Evolutionary conservation across 2,888 invertebrate species (phyloP).

Genomic region (Agelastica alni): DNA sequence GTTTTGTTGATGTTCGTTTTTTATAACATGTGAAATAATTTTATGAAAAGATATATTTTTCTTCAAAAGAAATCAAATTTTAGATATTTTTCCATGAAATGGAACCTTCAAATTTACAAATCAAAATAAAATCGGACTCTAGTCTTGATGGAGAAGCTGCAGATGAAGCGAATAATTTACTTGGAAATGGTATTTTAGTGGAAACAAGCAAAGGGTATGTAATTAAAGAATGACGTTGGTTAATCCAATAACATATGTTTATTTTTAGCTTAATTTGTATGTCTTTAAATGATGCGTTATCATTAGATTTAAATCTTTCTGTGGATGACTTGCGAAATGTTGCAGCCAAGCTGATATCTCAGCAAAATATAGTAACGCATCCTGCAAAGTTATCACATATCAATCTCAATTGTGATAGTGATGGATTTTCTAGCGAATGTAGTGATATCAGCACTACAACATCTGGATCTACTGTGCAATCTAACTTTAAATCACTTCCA

Average conservation of each 20-base stretch:
- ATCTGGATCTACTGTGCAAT: constrained; percentile 35
- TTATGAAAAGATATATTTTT: background rate
- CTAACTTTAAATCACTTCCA: constrained; percentile 36
- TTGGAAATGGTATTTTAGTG: constrained; percentile 57
- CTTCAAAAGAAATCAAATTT: background rate
- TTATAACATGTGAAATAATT: constrained; percentile 12
- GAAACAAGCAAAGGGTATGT: constrained; percentile 57
- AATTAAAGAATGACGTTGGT: constrained; percentile 24
- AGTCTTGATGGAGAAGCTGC: constrained; percentile 35
- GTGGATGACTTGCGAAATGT: constrained; percentile 57
- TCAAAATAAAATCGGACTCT: constrained; percentile 24
- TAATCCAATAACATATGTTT: constrained; percentile 25
- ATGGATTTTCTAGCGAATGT: constrained; percentile 54
- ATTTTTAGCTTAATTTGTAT: constrained; percentile 56
- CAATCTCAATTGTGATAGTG: constrained; percentile 49
- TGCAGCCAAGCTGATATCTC: constrained; percentile 55
- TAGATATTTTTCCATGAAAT: constrained; percentile 5
- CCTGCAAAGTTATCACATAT: constrained; percentile 26
- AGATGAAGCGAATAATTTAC: constrained; percentile 55
- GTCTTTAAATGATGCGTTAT: constrained; percentile 57
- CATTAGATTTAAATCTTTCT: constrained; percentile 56
- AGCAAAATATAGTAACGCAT: constrained; percentile 45
- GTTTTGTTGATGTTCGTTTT: constrained; percentile 12
- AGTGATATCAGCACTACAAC: constrained; percentile 47
- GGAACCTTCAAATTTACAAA: constrained; percentile 24